Base-by-base conservation (phyloP, 2,888 invertebrate genomes). In the Holacanthella duospinosa region DNA sequence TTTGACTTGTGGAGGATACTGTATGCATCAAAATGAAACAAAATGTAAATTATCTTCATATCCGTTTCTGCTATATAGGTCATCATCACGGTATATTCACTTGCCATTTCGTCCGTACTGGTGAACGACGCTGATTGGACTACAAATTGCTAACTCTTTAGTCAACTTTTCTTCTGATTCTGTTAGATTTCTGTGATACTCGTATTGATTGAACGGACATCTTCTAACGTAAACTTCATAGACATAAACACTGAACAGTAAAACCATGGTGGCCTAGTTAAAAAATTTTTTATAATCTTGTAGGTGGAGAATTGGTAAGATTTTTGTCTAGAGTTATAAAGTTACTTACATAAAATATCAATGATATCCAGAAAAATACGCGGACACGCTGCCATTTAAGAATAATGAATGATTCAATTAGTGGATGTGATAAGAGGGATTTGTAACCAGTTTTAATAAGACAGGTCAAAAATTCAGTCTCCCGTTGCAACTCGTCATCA, bases 341-440 rank as follows among this genome's bases (percentile, higher is more conserved):
- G 12, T 55, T 26, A 55, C 69, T 55, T 6, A 69, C 65, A 61
- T 90, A 89, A 74, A 87, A 89, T 60, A 87, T 80, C 29, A 90
- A 80, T 74, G 88, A 88, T 72, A 89, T 80, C 0, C 89, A 79
- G 73, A 91, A 90, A 75, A 89, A 89, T 75, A 88, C 88, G 59
- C 90, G 79, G 69, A 91, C 89, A 71, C 86, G 80, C 61, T 86
- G 80, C 90, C 90, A 91, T 78, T 91, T 91, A 25, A 91, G 77
- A 73, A 86, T 86, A 0, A 91, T 80, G 75, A 91, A 91, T 2
- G 89, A 89, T 77, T 90, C 89, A 68, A 88, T 89, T 0, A 91
- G 80, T 0, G 91, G 90, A 77, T 91, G 91, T 75, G 88, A 88
- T 1, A 91, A 77, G 9, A 90, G 80, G 60, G 88, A 85, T 73